Conservation (phyloP, 1,140 invertebrate genomes). For the Drosophila erecta region DNA sequence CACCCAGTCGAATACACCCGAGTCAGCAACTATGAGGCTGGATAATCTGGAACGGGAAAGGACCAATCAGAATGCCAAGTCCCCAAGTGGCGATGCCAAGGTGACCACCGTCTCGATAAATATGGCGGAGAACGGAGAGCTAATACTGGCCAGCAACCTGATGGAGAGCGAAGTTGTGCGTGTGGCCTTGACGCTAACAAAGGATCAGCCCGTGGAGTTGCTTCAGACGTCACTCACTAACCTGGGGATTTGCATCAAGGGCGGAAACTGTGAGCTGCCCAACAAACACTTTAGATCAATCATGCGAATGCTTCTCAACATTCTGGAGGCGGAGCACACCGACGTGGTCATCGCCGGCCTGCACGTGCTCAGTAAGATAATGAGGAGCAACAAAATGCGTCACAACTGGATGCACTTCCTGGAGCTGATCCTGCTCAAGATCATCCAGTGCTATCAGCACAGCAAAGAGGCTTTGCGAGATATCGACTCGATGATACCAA, state of each 20-base stretch:
- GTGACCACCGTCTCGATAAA: slow-evolving; percentile 21
- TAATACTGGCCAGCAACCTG: slow-evolving; percentile 78
- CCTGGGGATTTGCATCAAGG: slow-evolving; percentile 84
- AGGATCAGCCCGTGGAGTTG: slow-evolving; percentile 66
- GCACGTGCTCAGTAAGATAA: slow-evolving; percentile 91
- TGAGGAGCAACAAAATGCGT: slow-evolving; percentile 90
- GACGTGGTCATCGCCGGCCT: slow-evolving; percentile 90
- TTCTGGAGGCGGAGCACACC: slow-evolving; percentile 89
- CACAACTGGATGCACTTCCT: slow-evolving; percentile 93
- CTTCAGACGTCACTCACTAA: slow-evolving; percentile 80
- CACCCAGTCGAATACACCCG: slow-evolving; percentile 84
- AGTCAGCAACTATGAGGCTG: slow-evolving; percentile 82
- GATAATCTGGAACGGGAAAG: slow-evolving; percentile 55
- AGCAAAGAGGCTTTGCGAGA: slow-evolving; percentile 89
- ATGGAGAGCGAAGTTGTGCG: slow-evolving; percentile 85
- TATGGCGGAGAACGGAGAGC: slow-evolving; percentile 68
- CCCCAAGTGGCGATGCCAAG: slow-evolving; percentile 33
- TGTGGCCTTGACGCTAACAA: slow-evolving; percentile 75
- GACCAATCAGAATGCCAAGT: slow-evolving; percentile 27
- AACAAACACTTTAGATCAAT: slow-evolving; percentile 89
- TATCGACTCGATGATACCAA: slow-evolving; percentile 87
- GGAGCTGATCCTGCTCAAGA: slow-evolving; percentile 94
- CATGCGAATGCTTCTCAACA: slow-evolving; percentile 90
- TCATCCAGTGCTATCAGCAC: slow-evolving; percentile 93
- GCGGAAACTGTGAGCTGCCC: slow-evolving; percentile 85